These are phyloP conservation scores for Poeciliopsis turneri DNA, from an alignment of 2,797 vertebrate genomes.

Conservation along the genomic window DNA sequence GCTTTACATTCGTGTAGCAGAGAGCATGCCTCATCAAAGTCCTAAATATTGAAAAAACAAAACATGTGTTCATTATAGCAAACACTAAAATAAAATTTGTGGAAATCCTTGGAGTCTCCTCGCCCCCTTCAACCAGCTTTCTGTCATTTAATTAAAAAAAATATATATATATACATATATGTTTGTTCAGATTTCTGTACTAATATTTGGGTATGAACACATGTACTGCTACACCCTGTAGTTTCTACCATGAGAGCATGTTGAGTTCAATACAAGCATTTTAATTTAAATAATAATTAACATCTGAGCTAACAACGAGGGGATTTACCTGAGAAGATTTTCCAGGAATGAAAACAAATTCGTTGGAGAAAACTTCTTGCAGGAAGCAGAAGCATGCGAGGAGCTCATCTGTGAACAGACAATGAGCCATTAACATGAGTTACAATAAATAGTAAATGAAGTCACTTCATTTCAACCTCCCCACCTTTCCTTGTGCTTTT, in stretches of 20 bases:
- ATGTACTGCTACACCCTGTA: not conserved
- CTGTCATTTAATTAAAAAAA: no score
- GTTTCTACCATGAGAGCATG: not conserved
- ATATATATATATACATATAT: not conserved
- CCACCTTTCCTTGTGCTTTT: constrained; percentile 83
- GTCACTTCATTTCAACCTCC: fast-evolving
- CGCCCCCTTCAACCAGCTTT: no score
- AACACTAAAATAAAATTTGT: not conserved
- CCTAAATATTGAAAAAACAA: constrained; percentile 70
- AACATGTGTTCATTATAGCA: not conserved
- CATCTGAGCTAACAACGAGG: not conserved
- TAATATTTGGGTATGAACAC: not conserved
- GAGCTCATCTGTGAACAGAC: constrained; percentile 81
- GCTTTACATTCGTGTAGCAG: constrained; percentile 85
- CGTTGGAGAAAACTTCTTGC: constrained; percentile 85
- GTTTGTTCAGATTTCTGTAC: not conserved
- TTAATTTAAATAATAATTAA: not conserved
- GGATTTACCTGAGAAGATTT: constrained; percentile 83
- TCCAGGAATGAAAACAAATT: constrained; percentile 92
- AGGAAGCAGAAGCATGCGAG: constrained; percentile 88
- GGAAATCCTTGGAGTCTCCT: not conserved
- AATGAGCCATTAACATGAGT: not conserved
- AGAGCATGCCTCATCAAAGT: constrained; percentile 92
- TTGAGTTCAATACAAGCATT: not conserved
- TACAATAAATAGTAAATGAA: no score